Percentiles rank a stretch among this genome's conserved stretches.
phyloP scores from a whole-genome alignment of 2,888 invertebrate genomes.

The Thymelicus acteon region DNA sequence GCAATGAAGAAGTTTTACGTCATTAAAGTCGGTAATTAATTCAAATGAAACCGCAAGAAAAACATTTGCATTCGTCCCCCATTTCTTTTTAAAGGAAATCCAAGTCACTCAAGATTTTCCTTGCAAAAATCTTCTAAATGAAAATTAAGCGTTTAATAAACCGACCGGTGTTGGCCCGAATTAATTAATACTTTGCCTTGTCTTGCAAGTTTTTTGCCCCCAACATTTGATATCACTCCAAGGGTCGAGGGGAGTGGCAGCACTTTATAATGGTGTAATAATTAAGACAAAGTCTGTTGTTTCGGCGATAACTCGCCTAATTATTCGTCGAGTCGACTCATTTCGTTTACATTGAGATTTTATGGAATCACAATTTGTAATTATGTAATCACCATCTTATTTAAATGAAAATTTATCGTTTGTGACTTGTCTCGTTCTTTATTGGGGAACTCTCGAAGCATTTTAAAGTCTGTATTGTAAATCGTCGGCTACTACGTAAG shows the following conservation, averaged over 20 bases:
- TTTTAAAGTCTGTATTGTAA: slow-evolving; percentile 22
- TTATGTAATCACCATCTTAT: slow-evolving; percentile 47
- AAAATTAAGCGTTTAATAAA: slow-evolving; percentile 81
- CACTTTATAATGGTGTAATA: slow-evolving; percentile 78
- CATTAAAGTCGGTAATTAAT: slow-evolving; percentile 84
- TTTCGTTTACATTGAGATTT: slow-evolving; percentile 64
- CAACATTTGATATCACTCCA: slow-evolving; percentile 71
- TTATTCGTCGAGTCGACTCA: slow-evolving; percentile 62
- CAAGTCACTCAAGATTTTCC: slow-evolving; percentile 63
- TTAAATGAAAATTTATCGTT: slow-evolving; percentile 29
- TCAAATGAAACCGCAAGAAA: slow-evolving; percentile 82
- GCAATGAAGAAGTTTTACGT: slow-evolving; percentile 79
- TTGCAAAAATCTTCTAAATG: slow-evolving; percentile 69
- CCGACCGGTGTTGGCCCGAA: slow-evolving; percentile 68
- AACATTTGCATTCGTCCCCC: slow-evolving; percentile 75
- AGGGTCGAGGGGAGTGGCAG: slow-evolving; percentile 58
- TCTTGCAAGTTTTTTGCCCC: slow-evolving; percentile 71
- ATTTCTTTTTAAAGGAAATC: slow-evolving; percentile 70
- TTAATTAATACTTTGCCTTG: slow-evolving; percentile 79
- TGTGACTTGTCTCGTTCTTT: slow-evolving; percentile 5
- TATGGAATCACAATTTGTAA: slow-evolving; percentile 73
- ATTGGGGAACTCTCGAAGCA: slow-evolving; percentile 6
- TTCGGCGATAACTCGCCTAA: slow-evolving; percentile 70
- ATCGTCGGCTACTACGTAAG: slow-evolving; percentile 53
- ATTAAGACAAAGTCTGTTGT: slow-evolving; percentile 80